phyloP scores from a whole-genome alignment of 2,888 invertebrate genomes.

The Apamea anceps region DNA sequence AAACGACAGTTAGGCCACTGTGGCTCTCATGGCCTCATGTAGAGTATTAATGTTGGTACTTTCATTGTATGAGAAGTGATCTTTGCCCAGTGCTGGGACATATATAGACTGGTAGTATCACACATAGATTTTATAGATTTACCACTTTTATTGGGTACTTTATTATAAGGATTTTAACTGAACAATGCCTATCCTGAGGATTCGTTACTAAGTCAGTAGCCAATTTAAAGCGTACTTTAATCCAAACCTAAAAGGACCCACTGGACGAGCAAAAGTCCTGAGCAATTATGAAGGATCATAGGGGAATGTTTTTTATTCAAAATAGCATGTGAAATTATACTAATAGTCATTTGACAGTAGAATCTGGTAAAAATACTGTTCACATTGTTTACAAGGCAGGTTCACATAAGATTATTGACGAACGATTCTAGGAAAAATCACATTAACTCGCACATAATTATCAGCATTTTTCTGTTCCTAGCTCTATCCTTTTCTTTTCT shows the following conservation, averaged over 20 bases:
- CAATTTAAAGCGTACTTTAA: neutral
- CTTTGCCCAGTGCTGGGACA: neutral
- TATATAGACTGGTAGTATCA: neutral
- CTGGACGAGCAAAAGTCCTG: neutral
- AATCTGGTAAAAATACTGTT: neutral
- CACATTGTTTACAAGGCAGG: constrained; percentile 15
- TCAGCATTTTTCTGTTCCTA: neutral
- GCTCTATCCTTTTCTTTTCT: neutral
- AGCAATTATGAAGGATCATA: neutral
- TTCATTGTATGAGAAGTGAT: neutral
- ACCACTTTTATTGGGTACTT: neutral
- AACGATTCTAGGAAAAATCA: neutral
- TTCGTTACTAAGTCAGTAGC: neutral
- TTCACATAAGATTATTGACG: constrained; percentile 9
- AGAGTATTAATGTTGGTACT: neutral
- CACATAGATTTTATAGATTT: neutral
- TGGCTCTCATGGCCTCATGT: no score
- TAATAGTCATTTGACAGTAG: constrained; percentile 16
- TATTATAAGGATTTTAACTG: neutral
- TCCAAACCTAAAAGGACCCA: neutral
- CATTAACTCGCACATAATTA: constrained; percentile 4
- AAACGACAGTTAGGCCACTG: no score
- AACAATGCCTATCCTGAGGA: neutral
- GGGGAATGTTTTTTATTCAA: neutral
- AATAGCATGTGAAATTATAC: constrained; percentile 58